Conservation (phyloP, 2,113 vertebrate species). For the Gopherus flavomarginatus region DNA sequence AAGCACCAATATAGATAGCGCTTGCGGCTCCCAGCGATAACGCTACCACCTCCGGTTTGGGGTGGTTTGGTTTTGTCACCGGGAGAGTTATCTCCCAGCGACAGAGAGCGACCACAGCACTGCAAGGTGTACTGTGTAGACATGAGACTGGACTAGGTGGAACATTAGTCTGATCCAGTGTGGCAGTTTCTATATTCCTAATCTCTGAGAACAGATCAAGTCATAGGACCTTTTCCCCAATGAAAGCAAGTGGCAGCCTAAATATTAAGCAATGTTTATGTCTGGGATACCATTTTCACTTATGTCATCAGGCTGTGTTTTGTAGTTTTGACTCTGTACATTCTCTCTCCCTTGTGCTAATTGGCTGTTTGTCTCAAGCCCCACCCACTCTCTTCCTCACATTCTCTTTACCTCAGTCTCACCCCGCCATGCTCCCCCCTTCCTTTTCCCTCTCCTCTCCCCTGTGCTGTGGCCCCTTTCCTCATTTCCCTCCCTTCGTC, state of each 20-base stretch:
- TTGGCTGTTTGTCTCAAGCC: background rate
- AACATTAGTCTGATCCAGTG: background rate
- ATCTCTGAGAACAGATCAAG: background rate
- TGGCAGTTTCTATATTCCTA: fast-evolving
- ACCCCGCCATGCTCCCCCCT: background rate
- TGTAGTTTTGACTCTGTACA: background rate
- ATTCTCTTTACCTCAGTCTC: background rate
- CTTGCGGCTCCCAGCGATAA: too few species aligned
- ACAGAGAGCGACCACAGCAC: too few species aligned
- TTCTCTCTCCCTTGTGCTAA: background rate
- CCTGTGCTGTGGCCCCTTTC: background rate
- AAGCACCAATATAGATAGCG: too few species aligned
- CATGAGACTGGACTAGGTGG: background rate
- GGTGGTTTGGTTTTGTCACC: too few species aligned
- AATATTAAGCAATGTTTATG: background rate
- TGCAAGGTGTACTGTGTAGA: background rate
- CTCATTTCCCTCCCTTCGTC: background rate
- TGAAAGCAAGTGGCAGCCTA: background rate
- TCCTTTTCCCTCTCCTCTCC: background rate
- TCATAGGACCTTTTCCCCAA: background rate
- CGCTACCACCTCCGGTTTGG: too few species aligned
- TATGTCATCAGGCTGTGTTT: background rate
- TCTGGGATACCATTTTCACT: background rate
- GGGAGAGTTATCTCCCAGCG: too few species aligned
- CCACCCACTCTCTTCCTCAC: background rate